These are phyloP conservation scores for Chiloscyllium plagiosum DNA, from an alignment of 2,113 vertebrate species.

Conservation along the genomic window DNA sequence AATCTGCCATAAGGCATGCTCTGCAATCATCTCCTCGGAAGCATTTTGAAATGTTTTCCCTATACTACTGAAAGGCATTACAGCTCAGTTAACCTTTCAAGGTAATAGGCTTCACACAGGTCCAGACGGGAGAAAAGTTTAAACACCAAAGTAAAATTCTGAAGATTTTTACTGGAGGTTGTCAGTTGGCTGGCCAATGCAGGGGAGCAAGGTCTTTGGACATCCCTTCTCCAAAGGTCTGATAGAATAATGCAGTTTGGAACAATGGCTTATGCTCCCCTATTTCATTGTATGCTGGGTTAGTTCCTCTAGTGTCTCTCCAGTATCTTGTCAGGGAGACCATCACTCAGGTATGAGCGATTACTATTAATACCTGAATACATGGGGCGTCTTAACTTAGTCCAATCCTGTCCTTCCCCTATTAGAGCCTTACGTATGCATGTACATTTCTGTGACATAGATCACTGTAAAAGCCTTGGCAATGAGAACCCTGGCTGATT, in stretches of 20 bases:
- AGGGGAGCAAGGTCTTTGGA: not conserved
- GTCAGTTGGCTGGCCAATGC: not conserved
- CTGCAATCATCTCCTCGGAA: not conserved
- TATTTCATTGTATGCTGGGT: not conserved
- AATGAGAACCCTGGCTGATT: not conserved
- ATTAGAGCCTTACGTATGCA: not conserved
- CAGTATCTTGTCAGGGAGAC: not conserved
- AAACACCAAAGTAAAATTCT: not conserved
- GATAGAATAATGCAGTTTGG: not conserved
- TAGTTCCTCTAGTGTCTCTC: not conserved
- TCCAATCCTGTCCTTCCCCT: not conserved
- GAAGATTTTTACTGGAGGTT: not conserved
- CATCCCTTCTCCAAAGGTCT: not conserved
- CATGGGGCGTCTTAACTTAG: not conserved
- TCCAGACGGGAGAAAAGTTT: not conserved
- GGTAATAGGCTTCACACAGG: not conserved
- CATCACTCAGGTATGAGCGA: not conserved
- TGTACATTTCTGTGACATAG: not conserved
- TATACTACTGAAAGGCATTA: not conserved
- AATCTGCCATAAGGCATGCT: not conserved
- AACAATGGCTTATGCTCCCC: too few relatives aligned
- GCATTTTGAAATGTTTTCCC: not conserved
- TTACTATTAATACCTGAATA: not conserved
- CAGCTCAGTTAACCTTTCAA: not conserved
- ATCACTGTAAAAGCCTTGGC: not conserved